A percentile compares a stretch with the other conserved stretches of the same genome.
These are phyloP conservation scores for Melanotaenia maccullochi DNA, from an alignment of 2,797 vertebrate species.

Conservation along the genomic window DNA sequence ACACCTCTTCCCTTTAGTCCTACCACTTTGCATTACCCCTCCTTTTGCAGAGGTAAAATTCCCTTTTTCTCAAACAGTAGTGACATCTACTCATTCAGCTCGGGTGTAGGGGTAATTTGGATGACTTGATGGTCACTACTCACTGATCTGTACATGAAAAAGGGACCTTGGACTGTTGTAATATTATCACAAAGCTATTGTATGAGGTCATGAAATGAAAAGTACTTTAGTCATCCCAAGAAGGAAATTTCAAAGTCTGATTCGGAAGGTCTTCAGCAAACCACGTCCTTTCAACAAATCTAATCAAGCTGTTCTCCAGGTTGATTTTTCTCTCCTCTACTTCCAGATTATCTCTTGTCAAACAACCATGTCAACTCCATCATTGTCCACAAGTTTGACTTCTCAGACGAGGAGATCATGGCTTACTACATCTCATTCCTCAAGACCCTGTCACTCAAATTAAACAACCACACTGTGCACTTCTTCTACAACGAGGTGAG, in stretches of 20 bases:
- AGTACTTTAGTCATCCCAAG: no score
- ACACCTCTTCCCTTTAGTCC: no score
- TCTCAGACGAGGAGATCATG: conserved; percentile 99
- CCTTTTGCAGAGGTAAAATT: not conserved
- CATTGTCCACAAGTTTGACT: conserved; percentile 99
- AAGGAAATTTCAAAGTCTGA: no score
- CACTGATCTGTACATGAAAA: not conserved
- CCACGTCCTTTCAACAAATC: not conserved
- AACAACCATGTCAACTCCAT: conserved; percentile 99
- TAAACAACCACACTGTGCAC: conserved; percentile 98
- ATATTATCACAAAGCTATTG: not conserved
- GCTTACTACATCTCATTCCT: conserved; percentile 99
- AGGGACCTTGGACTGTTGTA: not conserved
- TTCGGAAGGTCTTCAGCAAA: no score
- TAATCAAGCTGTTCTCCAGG: not conserved
- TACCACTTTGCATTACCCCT: not conserved
- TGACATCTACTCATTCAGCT: not conserved
- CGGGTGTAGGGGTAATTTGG: no score
- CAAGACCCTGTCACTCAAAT: conserved; percentile 97
- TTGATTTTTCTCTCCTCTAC: conserved; percentile 10
- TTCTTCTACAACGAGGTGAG: conserved; percentile 99
- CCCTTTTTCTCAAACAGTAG: not conserved
- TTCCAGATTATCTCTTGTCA: conserved; percentile 95
- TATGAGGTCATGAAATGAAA: no score
- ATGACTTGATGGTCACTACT: no score